Percentiles rank a stretch among this genome's conserved stretches.
Conservation (phyloP, 2,113 vertebrate genomes). For the Myiopsitta monachus region DNA sequence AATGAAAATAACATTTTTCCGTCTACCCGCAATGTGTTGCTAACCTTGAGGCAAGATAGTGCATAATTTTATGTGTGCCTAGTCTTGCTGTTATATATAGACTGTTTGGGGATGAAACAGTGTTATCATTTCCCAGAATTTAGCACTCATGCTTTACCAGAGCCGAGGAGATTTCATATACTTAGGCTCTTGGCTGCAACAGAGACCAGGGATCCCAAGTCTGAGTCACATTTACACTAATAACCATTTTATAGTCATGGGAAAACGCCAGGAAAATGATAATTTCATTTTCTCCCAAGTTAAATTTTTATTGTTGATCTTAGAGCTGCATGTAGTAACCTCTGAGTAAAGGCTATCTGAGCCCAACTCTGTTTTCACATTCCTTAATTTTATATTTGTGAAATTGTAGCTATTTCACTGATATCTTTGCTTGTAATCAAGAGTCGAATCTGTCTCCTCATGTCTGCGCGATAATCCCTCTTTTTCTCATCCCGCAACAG, state of each 20-base stretch:
- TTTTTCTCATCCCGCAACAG: background rate
- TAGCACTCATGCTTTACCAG: constrained; percentile 36
- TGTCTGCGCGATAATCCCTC: background rate
- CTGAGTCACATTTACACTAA: constrained; percentile 51
- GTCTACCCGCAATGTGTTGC: constrained; percentile 57
- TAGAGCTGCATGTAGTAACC: background rate
- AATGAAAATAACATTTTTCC: constrained; percentile 66
- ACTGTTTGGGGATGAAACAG: constrained; percentile 61
- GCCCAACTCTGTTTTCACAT: background rate
- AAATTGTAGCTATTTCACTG: background rate
- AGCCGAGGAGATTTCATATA: constrained; percentile 47
- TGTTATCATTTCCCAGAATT: constrained; percentile 61
- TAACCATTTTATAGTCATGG: constrained; percentile 15
- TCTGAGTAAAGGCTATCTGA: background rate
- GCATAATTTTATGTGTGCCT: constrained; percentile 62
- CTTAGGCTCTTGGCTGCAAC: constrained; percentile 40
- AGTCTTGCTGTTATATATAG: constrained; percentile 64
- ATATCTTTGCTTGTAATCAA: background rate
- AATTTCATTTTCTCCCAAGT: background rate
- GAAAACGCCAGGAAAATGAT: constrained; percentile 27
- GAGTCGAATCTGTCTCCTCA: background rate
- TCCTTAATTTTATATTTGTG: background rate
- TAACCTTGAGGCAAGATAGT: constrained; percentile 63
- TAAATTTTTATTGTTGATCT: background rate
- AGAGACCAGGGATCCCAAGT: constrained; percentile 31